Evolutionary conservation across 1,140 invertebrate species (phyloP).

Genomic region (Heliothis virescens): DNA sequence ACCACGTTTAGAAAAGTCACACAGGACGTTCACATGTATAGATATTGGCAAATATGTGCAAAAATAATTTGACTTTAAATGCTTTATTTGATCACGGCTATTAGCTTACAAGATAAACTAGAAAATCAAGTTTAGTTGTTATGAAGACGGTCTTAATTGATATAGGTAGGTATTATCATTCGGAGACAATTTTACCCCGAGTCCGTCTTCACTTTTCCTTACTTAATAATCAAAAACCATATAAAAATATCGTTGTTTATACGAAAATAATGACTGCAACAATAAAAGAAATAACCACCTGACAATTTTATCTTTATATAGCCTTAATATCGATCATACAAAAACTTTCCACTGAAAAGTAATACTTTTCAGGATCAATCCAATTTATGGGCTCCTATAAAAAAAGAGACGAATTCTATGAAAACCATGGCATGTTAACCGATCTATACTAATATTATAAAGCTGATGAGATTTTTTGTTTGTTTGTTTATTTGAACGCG

Average conservation of each 20-base stretch:
- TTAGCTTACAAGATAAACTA: not conserved
- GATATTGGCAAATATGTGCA: slow-evolving; percentile 8
- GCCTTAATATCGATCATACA: too few species aligned
- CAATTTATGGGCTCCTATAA: too few species aligned
- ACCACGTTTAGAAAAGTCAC: not conserved
- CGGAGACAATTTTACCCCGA: not conserved
- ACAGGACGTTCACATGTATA: not conserved
- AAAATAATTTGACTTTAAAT: not conserved
- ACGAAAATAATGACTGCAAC: too few species aligned
- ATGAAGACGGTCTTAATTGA: not conserved
- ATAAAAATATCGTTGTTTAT: not conserved
- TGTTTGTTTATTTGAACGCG: too few species aligned
- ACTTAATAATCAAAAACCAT: not conserved
- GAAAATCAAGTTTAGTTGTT: slow-evolving; percentile 1
- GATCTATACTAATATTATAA: too few species aligned
- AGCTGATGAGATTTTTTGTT: too few species aligned
- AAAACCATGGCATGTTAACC: too few species aligned
- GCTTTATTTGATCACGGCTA: not conserved
- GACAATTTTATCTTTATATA: too few species aligned
- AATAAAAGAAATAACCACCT: too few species aligned
- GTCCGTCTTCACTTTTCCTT: not conserved
- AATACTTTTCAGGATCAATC: too few species aligned
- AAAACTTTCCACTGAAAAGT: too few species aligned
- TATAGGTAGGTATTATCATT: not conserved
- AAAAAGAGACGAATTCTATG: too few species aligned